Conservation (phyloP, 2,888 invertebrate species). For the Chrysopilus asiliformis region DNA sequence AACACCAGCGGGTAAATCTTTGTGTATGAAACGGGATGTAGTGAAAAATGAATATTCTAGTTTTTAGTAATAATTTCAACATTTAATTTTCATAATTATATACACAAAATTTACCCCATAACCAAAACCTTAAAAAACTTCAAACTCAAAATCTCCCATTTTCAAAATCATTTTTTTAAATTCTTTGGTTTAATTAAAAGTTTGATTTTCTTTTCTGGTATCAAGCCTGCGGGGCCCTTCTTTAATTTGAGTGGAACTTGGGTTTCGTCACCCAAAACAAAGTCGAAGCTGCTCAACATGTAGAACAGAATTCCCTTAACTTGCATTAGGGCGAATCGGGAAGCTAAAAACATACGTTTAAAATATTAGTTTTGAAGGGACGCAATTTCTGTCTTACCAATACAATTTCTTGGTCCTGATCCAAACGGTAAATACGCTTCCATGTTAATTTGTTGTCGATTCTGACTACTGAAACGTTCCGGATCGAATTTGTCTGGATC, state of each 20-base stretch:
- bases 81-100: no score
- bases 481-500: conserved; percentile 40
- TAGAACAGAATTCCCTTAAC: conserved; percentile 9
- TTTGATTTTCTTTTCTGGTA: conserved; percentile 1
- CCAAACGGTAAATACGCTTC: conserved; percentile 38
- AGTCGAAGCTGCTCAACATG: conserved; percentile 8
- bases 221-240: conserved; percentile 1
- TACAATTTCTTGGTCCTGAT: conserved; percentile 41
- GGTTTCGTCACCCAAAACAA: conserved; percentile 8
- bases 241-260: conserved; percentile 9
- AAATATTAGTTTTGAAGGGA: no score
- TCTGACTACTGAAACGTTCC: conserved; percentile 34
- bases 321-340: conserved; percentile 13
- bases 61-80: no score
- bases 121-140: no score
- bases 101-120: no score
- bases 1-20: no score
- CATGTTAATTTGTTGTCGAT: conserved; percentile 30
- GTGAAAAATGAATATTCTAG: no score
- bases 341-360: conserved; percentile 10
- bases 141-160: no score
- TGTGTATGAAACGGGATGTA: no score
- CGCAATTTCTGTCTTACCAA: no score
- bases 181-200: conserved; percentile 3
- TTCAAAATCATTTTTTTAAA: no score